Percentiles rank a stretch among this genome's conserved stretches.
phyloP scores from a whole-genome alignment of 2,888 invertebrate genomes.

The Azorinus chamasolen region DNA sequence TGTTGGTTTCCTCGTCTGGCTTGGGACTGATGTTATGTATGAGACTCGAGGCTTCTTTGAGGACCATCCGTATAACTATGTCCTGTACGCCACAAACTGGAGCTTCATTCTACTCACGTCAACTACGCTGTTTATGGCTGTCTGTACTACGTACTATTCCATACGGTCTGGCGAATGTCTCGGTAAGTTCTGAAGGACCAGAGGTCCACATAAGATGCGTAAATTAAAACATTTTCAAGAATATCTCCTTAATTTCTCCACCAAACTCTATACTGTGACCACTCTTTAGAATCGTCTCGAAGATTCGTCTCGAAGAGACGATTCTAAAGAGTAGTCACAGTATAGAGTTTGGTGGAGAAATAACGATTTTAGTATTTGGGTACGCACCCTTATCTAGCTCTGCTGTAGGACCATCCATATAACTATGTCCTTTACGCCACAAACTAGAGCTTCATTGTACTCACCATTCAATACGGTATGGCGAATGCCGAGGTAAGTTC shows the following conservation, averaged over 20 bases:
- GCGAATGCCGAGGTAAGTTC: conserved; percentile 55
- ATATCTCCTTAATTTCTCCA: too few species aligned
- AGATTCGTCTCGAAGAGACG: too few species aligned
- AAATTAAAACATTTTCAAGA: too few species aligned
- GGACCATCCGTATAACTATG: conserved; percentile 74
- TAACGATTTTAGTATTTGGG: too few species aligned
- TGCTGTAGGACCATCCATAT: conserved; percentile 68
- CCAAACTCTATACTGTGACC: too few species aligned
- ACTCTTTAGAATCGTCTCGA: too few species aligned
- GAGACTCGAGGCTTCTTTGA: conserved; percentile 78
- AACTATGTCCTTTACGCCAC: conserved; percentile 83
- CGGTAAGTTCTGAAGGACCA: conserved; percentile 39
- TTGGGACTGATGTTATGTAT: conserved; percentile 74
- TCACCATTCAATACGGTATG: conserved; percentile 73
- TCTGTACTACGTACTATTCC: conserved; percentile 70
- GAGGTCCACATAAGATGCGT: too few species aligned
- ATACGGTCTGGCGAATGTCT: conserved; percentile 64
- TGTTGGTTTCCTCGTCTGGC: conserved; percentile 74
- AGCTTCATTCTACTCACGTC: conserved; percentile 78
- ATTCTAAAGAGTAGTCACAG: too few species aligned
- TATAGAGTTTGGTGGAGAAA: too few species aligned
- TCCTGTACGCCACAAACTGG: conserved; percentile 84
- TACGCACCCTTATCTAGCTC: too few species aligned
- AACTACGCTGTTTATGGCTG: conserved; percentile 72
- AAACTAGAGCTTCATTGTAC: conserved; percentile 82